A percentile compares a stretch with the other conserved stretches of the same genome.
These are phyloP conservation scores for Watsonalla cultraria DNA, from an alignment of 2,888 invertebrate genomes.

Conservation along the genomic window DNA sequence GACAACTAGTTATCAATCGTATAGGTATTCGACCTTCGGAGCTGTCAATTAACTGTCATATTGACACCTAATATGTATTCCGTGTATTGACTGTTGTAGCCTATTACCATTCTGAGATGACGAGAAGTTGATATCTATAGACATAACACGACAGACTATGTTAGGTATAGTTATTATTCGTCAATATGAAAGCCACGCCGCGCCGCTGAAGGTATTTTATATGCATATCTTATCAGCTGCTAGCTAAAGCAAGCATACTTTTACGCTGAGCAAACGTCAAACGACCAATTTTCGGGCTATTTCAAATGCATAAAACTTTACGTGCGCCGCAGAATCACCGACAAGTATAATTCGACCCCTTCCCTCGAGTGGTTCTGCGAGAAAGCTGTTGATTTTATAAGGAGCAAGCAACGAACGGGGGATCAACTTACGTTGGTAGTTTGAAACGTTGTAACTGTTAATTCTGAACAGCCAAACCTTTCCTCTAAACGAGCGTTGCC, in stretches of 20 bases:
- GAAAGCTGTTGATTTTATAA: constrained; percentile 1
- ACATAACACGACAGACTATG: too few relatives aligned
- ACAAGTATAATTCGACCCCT: constrained; percentile 34
- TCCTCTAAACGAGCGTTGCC: constrained; percentile 62
- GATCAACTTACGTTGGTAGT: constrained; percentile 31
- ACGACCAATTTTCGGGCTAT: constrained; percentile 67
- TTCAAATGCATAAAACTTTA: constrained; percentile 69
- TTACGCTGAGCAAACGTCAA: constrained; percentile 53
- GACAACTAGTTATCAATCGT: too few relatives aligned
- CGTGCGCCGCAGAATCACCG: constrained; percentile 43
- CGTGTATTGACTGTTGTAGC: too few relatives aligned
- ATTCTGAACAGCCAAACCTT: constrained; percentile 69
- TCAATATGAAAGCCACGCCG: too few relatives aligned
- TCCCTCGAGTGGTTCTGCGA: neutral
- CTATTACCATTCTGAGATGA: too few relatives aligned
- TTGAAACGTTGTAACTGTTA: constrained; percentile 54
- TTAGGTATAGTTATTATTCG: too few relatives aligned
- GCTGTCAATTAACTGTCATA: too few relatives aligned
- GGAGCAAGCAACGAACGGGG: constrained; percentile 8
- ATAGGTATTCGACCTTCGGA: too few relatives aligned
- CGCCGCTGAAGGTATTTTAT: neutral
- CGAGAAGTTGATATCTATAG: too few relatives aligned
- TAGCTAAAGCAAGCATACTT: constrained; percentile 28
- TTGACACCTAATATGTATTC: too few relatives aligned
- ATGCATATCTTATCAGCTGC: neutral